Percentiles rank a stretch among this genome's conserved stretches.
These are phyloP conservation scores for Hesperophylax magnus DNA, from an alignment of 1,140 invertebrate genomes.

Conservation along the genomic window DNA sequence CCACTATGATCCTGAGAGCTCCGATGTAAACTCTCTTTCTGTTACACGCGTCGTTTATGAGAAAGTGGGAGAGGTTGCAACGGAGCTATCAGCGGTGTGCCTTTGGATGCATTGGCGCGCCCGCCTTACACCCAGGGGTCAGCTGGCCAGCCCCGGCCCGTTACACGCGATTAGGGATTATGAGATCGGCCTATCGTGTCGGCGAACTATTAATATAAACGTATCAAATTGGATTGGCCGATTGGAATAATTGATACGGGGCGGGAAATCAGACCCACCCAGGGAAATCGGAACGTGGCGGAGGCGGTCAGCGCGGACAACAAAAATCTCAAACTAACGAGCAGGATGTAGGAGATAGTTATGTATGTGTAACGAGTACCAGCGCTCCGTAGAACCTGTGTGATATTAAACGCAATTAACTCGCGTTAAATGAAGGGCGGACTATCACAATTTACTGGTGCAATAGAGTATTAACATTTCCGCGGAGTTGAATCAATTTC, in stretches of 20 bases:
- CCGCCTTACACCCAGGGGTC: background rate
- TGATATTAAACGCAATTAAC: slow-evolving; percentile 13
- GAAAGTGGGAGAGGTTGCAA: too few relatives aligned
- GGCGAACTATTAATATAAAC: slow-evolving; percentile 42
- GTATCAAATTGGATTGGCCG: slow-evolving; percentile 40
- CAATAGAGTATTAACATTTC: background rate
- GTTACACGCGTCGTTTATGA: too few relatives aligned
- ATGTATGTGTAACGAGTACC: background rate
- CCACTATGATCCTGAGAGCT: too few relatives aligned
- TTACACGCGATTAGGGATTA: slow-evolving; percentile 37
- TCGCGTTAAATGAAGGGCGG: slow-evolving; percentile 10
- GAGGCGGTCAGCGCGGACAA: slow-evolving; percentile 21
- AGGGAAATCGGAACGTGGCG: slow-evolving; percentile 23
- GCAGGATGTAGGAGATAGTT: slow-evolving; percentile 14
- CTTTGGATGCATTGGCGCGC: too few relatives aligned
- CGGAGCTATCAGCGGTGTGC: too few relatives aligned
- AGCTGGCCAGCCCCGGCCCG: background rate
- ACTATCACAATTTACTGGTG: too few relatives aligned
- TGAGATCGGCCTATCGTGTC: slow-evolving; percentile 37
- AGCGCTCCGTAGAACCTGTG: slow-evolving; percentile 10
- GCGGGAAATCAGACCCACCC: slow-evolving; percentile 36
- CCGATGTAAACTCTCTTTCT: too few relatives aligned
- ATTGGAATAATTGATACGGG: slow-evolving; percentile 42
- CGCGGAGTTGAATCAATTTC: background rate
- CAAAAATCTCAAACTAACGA: slow-evolving; percentile 17